Conservation (phyloP, 2,113 vertebrate species). For the Neolamprologus tretocephalus region DNA sequence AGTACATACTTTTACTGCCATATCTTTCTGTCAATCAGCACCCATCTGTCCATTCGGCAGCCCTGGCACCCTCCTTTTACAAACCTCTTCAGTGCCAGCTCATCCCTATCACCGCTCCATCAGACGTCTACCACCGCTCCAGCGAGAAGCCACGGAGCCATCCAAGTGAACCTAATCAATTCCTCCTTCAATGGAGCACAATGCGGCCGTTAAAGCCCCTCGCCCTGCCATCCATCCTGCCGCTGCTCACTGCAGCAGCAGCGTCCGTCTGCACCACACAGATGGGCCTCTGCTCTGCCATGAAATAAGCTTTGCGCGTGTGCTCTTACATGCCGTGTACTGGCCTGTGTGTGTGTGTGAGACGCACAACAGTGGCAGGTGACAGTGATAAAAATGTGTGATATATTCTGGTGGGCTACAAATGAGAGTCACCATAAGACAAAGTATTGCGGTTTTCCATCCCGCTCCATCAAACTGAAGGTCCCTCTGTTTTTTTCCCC, state of each 20-base stretch:
- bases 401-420: not conserved
- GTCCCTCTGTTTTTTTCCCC: not conserved
- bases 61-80: not conserved
- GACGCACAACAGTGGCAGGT: not conserved
- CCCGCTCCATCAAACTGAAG: slow-evolving; percentile 28
- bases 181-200: slow-evolving; percentile 46
- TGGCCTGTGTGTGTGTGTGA: not conserved
- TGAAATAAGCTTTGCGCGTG: slow-evolving; percentile 40
- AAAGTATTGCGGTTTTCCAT: not conserved
- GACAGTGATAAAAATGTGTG: slow-evolving; percentile 2
- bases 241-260: not conserved
- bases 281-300: slow-evolving; percentile 60
- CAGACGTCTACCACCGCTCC: slow-evolving; percentile 15
- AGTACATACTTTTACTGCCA: not conserved
- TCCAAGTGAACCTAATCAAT: slow-evolving; percentile 54
- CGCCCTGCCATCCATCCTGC: slow-evolving; percentile 34
- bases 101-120: slow-evolving; percentile 46
- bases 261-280: slow-evolving; percentile 32
- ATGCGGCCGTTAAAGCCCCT: slow-evolving; percentile 26
- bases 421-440: not conserved
- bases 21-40: slow-evolving; percentile 17
- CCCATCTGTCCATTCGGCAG: slow-evolving; percentile 19
- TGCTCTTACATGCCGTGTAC: not conserved
- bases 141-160: slow-evolving; percentile 20
- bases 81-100: slow-evolving; percentile 25